Conservation (phyloP, 2,113 vertebrate species). For the Petrocephalus zakoni region DNA sequence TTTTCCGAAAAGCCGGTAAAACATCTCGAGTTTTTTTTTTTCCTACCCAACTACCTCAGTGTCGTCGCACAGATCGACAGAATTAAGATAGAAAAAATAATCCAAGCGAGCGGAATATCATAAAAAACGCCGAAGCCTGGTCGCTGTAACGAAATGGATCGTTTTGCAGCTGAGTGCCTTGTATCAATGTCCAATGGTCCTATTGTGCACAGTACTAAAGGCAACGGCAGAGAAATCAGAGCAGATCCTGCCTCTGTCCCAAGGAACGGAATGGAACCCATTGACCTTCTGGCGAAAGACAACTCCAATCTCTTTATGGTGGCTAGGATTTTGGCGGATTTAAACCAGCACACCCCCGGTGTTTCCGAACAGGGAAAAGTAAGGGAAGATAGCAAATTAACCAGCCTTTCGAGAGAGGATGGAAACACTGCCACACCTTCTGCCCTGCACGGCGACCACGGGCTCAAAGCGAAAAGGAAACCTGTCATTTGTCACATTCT, state of each 20-base stretch:
- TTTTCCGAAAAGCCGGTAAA: conserved; percentile 25
- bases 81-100: neutral
- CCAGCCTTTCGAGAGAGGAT: conserved; percentile 59
- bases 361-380: conserved; percentile 68
- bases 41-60: conserved; percentile 17
- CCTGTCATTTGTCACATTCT: conserved; percentile 68
- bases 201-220: conserved; percentile 71
- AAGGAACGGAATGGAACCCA: conserved; percentile 64
- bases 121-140: neutral
- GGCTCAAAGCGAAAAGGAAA: conserved; percentile 88
- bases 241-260: conserved; percentile 61
- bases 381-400: conserved; percentile 64
- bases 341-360: conserved; percentile 86
- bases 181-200: conserved; percentile 86
- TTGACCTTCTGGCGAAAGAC: conserved; percentile 68
- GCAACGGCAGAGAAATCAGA: conserved; percentile 61
- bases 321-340: conserved; percentile 88
- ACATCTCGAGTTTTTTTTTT: conserved; percentile 18
- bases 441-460: conserved; percentile 65
- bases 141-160: conserved; percentile 58
- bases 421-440: conserved; percentile 84
- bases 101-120: conserved; percentile 17
- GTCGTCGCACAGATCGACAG: conserved; percentile 11
- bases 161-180: conserved; percentile 77
- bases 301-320: conserved; percentile 84